Conservation (phyloP, 1,140 invertebrate species). For the Pseudomyrmex concolor region DNA sequence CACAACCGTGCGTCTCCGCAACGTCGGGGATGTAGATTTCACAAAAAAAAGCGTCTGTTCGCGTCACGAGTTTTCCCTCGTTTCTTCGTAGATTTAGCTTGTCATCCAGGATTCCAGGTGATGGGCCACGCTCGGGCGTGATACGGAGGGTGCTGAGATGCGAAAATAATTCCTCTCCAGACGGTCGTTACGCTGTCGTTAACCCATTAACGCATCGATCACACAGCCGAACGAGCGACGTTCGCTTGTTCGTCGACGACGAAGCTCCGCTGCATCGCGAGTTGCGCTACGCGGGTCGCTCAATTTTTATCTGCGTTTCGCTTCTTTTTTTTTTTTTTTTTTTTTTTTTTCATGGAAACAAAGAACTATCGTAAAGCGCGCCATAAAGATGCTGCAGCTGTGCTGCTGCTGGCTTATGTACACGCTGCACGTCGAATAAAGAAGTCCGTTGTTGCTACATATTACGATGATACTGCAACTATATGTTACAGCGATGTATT, state of each 20-base stretch:
- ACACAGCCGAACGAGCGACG: slow-evolving; percentile 37
- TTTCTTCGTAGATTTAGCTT: slow-evolving; percentile 36
- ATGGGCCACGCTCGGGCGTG: background rate
- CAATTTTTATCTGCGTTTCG: slow-evolving; percentile 57
- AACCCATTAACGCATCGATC: slow-evolving; percentile 71
- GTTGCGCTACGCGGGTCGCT: background rate
- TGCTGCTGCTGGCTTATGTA: background rate
- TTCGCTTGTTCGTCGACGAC: background rate
- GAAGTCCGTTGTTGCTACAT: slow-evolving; percentile 27
- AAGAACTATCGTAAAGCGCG: slow-evolving; percentile 69
- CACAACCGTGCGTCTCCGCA: background rate
- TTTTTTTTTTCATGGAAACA: slow-evolving; percentile 59
- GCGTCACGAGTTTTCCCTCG: background rate
- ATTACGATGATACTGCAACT: background rate
- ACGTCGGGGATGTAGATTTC: background rate
- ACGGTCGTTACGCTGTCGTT: slow-evolving; percentile 63
- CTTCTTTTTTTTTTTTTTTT: background rate
- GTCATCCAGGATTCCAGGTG: slow-evolving; percentile 21
- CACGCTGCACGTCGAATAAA: slow-evolving; percentile 42
- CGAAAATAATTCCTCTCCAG: slow-evolving; percentile 69
- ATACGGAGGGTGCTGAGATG: slow-evolving; percentile 45
- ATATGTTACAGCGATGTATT: background rate
- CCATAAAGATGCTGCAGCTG: slow-evolving; percentile 61
- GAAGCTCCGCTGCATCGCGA: slow-evolving; percentile 31
- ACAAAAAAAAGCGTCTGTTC: background rate